phyloP scores from a whole-genome alignment of 2,888 invertebrate species.

The Tridacna gigas region DNA sequence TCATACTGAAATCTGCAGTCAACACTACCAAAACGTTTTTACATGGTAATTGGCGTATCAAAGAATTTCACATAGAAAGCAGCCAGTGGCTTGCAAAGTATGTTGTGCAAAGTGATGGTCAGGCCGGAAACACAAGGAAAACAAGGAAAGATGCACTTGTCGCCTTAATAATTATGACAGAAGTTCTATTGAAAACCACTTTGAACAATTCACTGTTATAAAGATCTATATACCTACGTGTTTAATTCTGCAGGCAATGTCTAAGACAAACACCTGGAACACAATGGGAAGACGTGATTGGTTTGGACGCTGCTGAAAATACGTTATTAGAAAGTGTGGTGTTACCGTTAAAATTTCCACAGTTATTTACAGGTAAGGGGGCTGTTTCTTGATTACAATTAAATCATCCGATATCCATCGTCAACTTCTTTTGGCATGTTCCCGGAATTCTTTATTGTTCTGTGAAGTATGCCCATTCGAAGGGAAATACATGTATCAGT shows the following conservation, averaged over 20 bases:
- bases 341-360: constrained; percentile 1
- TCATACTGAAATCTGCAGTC: too few relatives aligned
- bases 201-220: neutral
- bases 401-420: too few relatives aligned
- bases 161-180: neutral
- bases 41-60: neutral
- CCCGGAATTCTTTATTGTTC: too few relatives aligned
- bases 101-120: neutral
- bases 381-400: too few relatives aligned
- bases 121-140: neutral
- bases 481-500: too few relatives aligned
- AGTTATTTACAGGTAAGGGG: neutral
- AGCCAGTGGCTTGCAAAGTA: neutral
- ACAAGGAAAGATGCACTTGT: neutral
- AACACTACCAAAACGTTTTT: too few relatives aligned
- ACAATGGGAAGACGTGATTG: constrained; percentile 15
- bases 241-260: neutral
- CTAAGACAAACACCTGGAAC: neutral
- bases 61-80: neutral
- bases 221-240: neutral
- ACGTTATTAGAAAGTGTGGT: neutral
- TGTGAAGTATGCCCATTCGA: too few relatives aligned
- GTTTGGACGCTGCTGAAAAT: constrained; percentile 6
- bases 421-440: too few relatives aligned
- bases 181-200: neutral